Percentiles rank a stretch among this genome's conserved stretches.
These are phyloP conservation scores for Otolemur crassicaudatus DNA, from an alignment of 2,797 vertebrate genomes.

Conservation along the genomic window DNA sequence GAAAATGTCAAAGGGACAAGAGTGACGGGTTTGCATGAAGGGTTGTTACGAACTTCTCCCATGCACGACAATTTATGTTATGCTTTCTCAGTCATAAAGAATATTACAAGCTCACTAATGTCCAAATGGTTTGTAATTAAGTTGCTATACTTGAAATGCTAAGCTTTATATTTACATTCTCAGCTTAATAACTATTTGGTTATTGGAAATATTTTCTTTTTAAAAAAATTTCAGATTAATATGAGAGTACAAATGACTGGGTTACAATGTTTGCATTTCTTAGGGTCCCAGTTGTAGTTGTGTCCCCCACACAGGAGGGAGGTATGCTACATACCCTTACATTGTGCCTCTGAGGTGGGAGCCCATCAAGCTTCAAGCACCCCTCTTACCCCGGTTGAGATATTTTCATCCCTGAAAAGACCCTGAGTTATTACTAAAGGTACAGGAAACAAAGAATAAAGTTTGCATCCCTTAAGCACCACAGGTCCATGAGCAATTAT, in stretches of 20 bases:
- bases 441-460: background rate
- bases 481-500: background rate
- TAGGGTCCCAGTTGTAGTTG: too few relatives aligned
- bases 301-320: too few relatives aligned
- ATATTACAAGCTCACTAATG: background rate
- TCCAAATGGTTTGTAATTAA: constrained; percentile 45
- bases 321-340: too few relatives aligned
- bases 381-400: background rate
- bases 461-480: constrained; percentile 27
- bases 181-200: constrained; percentile 6
- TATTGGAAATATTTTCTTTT: constrained; percentile 27
- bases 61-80: background rate
- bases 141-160: background rate
- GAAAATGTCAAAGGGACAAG: background rate
- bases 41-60: background rate
- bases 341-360: too few relatives aligned
- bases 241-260: too few relatives aligned
- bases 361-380: too few relatives aligned
- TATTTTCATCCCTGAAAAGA: constrained; percentile 35
- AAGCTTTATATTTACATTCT: constrained; percentile 6
- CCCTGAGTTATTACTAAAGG: constrained; percentile 2
- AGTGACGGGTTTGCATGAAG: background rate
- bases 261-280: too few relatives aligned
- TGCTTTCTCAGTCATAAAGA: background rate
- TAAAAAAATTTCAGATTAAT: too few relatives aligned